Percentiles rank a stretch among this genome's conserved stretches.
These are phyloP conservation scores for Meloe dianella DNA, from an alignment of 2,888 invertebrate species.

Conservation along the genomic window DNA sequence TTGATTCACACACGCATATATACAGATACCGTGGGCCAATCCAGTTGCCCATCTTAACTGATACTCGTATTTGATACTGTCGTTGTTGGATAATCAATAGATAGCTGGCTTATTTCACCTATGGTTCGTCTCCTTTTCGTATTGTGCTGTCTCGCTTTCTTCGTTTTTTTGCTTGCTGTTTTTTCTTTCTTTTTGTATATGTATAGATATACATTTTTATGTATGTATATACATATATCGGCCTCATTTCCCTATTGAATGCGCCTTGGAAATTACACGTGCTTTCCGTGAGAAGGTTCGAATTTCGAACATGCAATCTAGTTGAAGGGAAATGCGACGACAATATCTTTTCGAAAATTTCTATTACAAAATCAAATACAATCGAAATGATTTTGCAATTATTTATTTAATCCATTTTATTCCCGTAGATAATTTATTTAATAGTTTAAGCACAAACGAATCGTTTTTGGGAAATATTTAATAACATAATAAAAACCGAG, in stretches of 20 bases:
- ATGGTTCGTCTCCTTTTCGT: constrained; percentile 31
- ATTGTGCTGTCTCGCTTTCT: neutral
- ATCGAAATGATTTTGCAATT: neutral
- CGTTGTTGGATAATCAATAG: constrained; percentile 36
- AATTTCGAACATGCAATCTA: constrained; percentile 14
- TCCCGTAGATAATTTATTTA: neutral
- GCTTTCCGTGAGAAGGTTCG: constrained; percentile 11
- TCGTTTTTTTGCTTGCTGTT: neutral
- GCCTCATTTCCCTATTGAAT: constrained; percentile 11
- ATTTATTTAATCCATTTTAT: neutral
- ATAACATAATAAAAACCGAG: constrained; percentile 21
- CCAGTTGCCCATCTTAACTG: constrained; percentile 41
- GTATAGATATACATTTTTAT: neutral
- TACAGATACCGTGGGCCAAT: constrained; percentile 43
- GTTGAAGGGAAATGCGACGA: neutral
- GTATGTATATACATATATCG: constrained; percentile 6
- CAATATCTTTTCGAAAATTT: neutral
- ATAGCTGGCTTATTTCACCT: constrained; percentile 37
- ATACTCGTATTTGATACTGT: constrained; percentile 30
- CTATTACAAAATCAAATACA: neutral
- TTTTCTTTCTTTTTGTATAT: neutral
- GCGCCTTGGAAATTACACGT: constrained; percentile 14
- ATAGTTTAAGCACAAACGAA: neutral
- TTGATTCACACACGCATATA: constrained; percentile 50
- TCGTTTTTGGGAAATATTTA: neutral